Percentiles rank a stretch among this genome's conserved stretches.
Evolutionary conservation across 2,113 vertebrate genomes (phyloP).

Genomic region (Bungarus multicinctus): DNA sequence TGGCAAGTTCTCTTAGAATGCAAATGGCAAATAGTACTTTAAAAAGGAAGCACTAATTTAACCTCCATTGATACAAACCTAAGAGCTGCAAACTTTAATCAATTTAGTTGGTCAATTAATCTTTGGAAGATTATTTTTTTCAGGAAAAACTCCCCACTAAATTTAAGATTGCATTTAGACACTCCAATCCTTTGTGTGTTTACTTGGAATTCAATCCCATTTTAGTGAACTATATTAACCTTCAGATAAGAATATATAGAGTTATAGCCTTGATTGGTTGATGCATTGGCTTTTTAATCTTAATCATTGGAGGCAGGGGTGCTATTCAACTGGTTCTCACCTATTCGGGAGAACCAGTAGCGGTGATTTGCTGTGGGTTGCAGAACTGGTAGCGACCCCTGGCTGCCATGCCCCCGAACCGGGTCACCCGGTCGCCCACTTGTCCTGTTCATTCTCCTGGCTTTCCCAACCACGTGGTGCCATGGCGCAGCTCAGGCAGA

Average conservation of each 20-base stretch:
- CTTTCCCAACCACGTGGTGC: too few relatives aligned
- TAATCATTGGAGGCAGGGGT: background rate
- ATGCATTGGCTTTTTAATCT: background rate
- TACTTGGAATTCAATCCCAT: background rate
- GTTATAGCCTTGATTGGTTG: background rate
- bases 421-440: too few relatives aligned
- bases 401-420: too few relatives aligned
- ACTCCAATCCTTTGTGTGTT: background rate
- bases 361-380: too few relatives aligned
- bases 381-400: too few relatives aligned
- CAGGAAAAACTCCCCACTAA: background rate
- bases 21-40: background rate
- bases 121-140: background rate
- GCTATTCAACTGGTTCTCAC: too few relatives aligned
- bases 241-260: background rate
- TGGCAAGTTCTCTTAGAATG: background rate
- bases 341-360: too few relatives aligned
- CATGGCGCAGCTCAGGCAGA: too few relatives aligned
- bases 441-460: too few relatives aligned
- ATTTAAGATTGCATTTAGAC: background rate
- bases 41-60: background rate
- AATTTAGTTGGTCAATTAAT: background rate
- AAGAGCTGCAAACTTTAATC: background rate
- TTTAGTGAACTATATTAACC: background rate
- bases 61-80: background rate